phyloP scores from a whole-genome alignment of 2,797 vertebrate species.

The Sebastes hubbsi region DNA sequence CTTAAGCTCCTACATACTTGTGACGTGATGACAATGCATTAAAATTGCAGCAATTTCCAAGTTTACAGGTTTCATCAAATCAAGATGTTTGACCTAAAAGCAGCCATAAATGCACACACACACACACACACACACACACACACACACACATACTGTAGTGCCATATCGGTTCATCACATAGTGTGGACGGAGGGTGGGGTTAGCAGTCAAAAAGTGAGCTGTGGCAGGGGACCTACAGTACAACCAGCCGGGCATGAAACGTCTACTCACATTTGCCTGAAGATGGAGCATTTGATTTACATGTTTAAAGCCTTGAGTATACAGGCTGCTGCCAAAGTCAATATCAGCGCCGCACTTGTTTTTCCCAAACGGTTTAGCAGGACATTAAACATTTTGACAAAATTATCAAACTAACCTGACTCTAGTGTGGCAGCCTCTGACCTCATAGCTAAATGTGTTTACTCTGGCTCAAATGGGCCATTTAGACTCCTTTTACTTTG shows the following conservation, averaged over 20 bases:
- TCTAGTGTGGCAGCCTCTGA: constrained; percentile 92
- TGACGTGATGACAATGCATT: constrained; percentile 74
- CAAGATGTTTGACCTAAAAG: constrained; percentile 64
- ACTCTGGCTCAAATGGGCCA: constrained; percentile 88
- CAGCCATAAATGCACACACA: constrained; percentile 6
- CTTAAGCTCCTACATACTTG: constrained; percentile 23
- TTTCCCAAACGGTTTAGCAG: constrained; percentile 91
- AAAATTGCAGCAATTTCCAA: constrained; percentile 60
- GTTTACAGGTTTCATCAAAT: constrained; percentile 78
- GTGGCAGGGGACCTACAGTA: constrained; percentile 70
- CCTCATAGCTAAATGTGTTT: constrained; percentile 97
- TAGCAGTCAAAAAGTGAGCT: constrained; percentile 33
- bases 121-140: constrained; percentile 22
- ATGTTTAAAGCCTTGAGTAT: constrained; percentile 82
- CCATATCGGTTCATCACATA: constrained; percentile 74
- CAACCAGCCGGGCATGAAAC: constrained; percentile 79
- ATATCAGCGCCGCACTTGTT: constrained; percentile 87
- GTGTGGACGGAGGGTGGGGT: constrained; percentile 24
- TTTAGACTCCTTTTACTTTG: constrained; percentile 82
- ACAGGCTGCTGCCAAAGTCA: constrained; percentile 91
- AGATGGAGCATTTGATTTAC: constrained; percentile 88
- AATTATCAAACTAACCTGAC: constrained; percentile 96
- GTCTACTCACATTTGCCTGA: constrained; percentile 84
- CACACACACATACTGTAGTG: constrained; percentile 19
- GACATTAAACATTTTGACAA: constrained; percentile 97